phyloP scores from a whole-genome alignment of 2,113 vertebrate species.

The Euleptes europaea region DNA sequence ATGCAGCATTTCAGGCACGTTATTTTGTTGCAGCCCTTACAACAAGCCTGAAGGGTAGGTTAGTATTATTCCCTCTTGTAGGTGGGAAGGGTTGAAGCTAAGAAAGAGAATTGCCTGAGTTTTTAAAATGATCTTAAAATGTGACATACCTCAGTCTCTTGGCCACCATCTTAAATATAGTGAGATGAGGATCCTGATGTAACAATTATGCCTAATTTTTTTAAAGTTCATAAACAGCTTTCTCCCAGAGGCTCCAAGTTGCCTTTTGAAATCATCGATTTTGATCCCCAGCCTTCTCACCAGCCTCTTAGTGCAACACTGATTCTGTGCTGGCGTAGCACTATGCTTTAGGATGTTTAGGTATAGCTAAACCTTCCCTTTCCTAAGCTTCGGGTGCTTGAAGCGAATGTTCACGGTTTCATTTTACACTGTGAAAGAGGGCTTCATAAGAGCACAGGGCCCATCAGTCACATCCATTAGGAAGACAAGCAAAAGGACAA shows the following conservation, averaged over 20 bases:
- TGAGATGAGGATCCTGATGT: neutral
- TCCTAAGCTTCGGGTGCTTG: neutral
- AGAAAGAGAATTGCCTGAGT: neutral
- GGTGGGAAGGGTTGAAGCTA: neutral
- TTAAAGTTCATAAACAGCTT: neutral
- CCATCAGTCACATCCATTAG: neutral
- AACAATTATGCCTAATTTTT: neutral
- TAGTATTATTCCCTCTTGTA: neutral
- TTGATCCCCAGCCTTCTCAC: neutral
- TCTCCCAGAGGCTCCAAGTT: neutral
- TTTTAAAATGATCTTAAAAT: neutral
- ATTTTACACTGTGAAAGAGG: neutral
- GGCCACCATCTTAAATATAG: neutral
- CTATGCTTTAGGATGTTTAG: neutral
- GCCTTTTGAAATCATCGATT: neutral
- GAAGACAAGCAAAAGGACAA: neutral
- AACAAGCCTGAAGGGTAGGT: neutral
- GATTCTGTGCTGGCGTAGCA: neutral
- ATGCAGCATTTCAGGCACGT: neutral
- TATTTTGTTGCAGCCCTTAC: neutral
- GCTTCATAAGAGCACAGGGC: neutral
- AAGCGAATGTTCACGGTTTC: neutral
- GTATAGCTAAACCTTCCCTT: neutral
- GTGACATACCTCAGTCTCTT: neutral
- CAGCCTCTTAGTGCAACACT: neutral